A percentile compares a stretch with the other conserved stretches of the same genome.
Evolutionary conservation across 2,113 vertebrate species (phyloP).

Genomic region (Marcusenius ussheri): DNA sequence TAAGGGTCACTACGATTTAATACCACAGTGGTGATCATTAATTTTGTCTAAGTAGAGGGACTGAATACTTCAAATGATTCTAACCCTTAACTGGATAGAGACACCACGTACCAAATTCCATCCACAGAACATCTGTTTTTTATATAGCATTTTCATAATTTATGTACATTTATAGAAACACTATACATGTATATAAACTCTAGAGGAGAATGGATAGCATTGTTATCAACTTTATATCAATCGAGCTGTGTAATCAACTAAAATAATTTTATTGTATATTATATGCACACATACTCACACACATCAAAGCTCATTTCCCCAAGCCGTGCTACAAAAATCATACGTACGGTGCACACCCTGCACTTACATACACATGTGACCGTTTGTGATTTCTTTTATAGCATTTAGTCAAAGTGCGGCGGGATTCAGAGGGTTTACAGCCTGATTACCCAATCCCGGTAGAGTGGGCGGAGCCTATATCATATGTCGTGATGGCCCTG

Average conservation of each 20-base stretch:
- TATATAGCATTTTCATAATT: background rate
- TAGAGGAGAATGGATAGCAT: background rate
- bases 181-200: background rate
- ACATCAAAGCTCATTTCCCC: background rate
- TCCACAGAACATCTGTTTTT: background rate
- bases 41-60: slow-evolving; percentile 1
- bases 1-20: slow-evolving; percentile 1
- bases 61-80: background rate
- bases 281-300: too few relatives aligned
- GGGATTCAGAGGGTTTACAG: background rate
- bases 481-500: background rate
- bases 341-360: slow-evolving; percentile 9
- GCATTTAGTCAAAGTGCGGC: background rate
- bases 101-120: background rate
- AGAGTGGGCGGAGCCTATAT: background rate
- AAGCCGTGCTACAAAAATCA: background rate
- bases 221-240: background rate
- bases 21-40: background rate
- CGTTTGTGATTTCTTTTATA: background rate
- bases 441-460: background rate
- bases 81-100: background rate
- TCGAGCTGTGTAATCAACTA: background rate
- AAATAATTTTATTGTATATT: background rate
- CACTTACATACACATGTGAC: slow-evolving; percentile 12
- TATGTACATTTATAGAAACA: background rate